phyloP scores from a whole-genome alignment of 2,888 invertebrate species.

The Agrotis puta region DNA sequence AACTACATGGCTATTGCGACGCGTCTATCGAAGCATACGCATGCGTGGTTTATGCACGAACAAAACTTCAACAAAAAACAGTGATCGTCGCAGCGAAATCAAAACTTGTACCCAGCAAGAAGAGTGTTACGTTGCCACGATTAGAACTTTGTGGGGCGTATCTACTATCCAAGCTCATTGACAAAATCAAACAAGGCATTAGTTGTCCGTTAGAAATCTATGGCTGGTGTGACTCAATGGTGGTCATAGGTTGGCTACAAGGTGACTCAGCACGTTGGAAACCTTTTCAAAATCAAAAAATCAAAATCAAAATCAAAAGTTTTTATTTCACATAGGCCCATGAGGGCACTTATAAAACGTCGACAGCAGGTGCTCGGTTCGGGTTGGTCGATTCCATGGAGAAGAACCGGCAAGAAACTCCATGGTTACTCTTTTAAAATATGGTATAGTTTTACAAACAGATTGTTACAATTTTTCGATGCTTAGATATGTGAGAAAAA shows the following conservation, averaged over 20 bases:
- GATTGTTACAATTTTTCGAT: too few species aligned
- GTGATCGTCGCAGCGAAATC: conserved; percentile 10
- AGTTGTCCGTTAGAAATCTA: neutral
- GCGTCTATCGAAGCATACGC: conserved; percentile 17
- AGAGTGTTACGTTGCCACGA: conserved; percentile 5
- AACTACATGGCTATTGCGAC: conserved; percentile 24
- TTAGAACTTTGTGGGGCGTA: conserved; percentile 18
- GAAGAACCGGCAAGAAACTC: too few species aligned
- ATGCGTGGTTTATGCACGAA: conserved; percentile 16
- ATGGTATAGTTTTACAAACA: too few species aligned
- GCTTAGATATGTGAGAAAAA: too few species aligned
- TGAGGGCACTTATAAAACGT: too few species aligned
- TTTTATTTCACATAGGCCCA: too few species aligned
- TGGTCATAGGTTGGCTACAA: conserved; percentile 15
- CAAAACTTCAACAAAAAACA: neutral
- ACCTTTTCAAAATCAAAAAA: conserved; percentile 5
- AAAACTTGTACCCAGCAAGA: conserved; percentile 10
- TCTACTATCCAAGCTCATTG: conserved; percentile 9
- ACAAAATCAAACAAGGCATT: conserved; percentile 1
- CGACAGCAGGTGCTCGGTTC: too few species aligned
- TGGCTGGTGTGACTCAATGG: too few species aligned
- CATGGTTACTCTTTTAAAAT: too few species aligned
- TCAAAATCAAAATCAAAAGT: too few species aligned
- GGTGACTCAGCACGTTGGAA: conserved; percentile 1
- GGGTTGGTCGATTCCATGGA: too few species aligned